Conservation (phyloP, 2,888 invertebrate species). For the Heliconius cydno region DNA sequence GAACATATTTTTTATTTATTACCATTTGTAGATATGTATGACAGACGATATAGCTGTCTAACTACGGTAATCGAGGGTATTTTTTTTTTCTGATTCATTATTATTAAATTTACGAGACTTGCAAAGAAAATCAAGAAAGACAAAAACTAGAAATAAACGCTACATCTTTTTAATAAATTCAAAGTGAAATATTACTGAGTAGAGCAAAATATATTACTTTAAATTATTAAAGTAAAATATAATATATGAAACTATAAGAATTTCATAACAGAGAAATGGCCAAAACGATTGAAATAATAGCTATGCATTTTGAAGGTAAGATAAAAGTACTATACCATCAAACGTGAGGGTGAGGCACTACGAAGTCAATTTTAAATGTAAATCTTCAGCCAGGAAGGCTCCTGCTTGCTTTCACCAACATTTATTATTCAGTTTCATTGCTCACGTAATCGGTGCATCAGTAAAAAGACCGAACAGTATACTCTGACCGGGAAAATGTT, state of each 20-base stretch:
- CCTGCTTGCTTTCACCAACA: constrained; percentile 35
- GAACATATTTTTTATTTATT: too few relatives aligned
- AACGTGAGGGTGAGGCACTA: constrained; percentile 56
- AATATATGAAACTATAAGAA: constrained; percentile 47
- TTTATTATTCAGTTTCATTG: constrained; percentile 47
- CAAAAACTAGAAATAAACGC: background rate
- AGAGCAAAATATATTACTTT: background rate
- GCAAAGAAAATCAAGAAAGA: background rate
- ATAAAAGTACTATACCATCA: constrained; percentile 58
- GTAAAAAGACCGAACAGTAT: constrained; percentile 41
- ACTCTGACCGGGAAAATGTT: constrained; percentile 42
- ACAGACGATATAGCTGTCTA: too few relatives aligned
- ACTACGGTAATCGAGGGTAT: too few relatives aligned
- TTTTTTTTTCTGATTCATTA: background rate
- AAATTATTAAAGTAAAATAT: constrained; percentile 48
- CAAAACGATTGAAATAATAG: constrained; percentile 54
- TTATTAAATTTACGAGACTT: background rate
- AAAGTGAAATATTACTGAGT: background rate
- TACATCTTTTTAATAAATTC: background rate
- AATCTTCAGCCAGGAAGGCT: constrained; percentile 49
- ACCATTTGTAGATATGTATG: too few relatives aligned
- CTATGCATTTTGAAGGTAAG: constrained; percentile 60
- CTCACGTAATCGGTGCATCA: constrained; percentile 43
- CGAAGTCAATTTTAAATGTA: constrained; percentile 56
- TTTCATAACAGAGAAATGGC: constrained; percentile 44